Conservation (phyloP, 1,140 invertebrate species). For the Oscheius sp. region DNA sequence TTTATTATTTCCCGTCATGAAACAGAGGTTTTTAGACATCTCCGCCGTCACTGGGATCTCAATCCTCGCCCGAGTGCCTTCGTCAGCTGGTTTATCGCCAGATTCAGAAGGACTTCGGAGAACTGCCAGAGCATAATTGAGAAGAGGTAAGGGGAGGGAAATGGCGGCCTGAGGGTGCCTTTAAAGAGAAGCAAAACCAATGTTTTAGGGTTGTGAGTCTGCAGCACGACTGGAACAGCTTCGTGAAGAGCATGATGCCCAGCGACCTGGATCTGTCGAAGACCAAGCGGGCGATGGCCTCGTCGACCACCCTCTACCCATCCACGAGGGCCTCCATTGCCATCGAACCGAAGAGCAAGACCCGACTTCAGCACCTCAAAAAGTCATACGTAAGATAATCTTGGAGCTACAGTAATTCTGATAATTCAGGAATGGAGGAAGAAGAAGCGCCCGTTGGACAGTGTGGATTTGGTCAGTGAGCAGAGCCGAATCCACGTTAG, state of each 20-base stretch:
- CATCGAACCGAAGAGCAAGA: background rate
- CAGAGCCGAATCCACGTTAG: constrained; percentile 43
- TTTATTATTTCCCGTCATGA: constrained; percentile 10
- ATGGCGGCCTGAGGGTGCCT: background rate
- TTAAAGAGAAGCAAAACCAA: background rate
- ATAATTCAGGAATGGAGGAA: background rate
- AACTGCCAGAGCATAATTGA: background rate
- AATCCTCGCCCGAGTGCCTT: constrained; percentile 16
- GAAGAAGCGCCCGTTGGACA: constrained; percentile 47
- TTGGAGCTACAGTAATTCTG: background rate
- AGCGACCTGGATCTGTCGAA: constrained; percentile 28
- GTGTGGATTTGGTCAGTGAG: constrained; percentile 43
- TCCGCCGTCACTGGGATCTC: constrained; percentile 48
- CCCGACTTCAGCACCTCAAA: background rate
- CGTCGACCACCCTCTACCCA: background rate
- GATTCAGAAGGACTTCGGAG: background rate
- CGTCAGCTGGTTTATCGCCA: constrained; percentile 32
- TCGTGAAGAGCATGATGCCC: constrained; percentile 29
- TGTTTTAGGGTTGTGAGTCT: constrained; percentile 23
- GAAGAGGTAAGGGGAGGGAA: too few relatives aligned
- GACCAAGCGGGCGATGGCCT: background rate
- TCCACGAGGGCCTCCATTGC: background rate
- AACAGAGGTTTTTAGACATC: constrained; percentile 26
- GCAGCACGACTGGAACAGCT: constrained; percentile 37
- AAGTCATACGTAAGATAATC: background rate